phyloP scores from a whole-genome alignment of 1,140 invertebrate species.

The Lasioglossum baleicum region DNA sequence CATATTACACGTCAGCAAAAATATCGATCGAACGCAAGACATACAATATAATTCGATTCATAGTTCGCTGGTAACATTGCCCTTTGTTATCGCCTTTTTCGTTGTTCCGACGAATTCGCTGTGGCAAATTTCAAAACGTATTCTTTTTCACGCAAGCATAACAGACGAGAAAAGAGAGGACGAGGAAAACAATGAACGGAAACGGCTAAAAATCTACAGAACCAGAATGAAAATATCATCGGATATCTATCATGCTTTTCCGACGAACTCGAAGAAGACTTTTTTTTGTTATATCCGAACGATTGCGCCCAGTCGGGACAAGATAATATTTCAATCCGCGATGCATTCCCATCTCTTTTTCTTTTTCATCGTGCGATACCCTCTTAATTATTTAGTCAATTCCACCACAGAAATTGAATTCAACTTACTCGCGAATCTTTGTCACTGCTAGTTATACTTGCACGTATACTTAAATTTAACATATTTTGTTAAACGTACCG shows the following conservation, averaged over 20 bases:
- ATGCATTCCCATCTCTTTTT: background rate
- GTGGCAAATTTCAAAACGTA: background rate
- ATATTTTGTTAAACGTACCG: background rate
- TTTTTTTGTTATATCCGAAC: background rate
- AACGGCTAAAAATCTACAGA: background rate
- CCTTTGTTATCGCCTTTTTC: background rate
- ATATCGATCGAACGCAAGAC: too few species aligned
- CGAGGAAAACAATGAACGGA: background rate
- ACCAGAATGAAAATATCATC: background rate
- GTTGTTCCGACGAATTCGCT: background rate
- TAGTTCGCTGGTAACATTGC: too few species aligned
- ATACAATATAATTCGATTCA: too few species aligned
- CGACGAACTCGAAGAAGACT: too few species aligned
- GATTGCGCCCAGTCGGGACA: too few species aligned
- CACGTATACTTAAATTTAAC: background rate
- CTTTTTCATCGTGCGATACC: background rate
- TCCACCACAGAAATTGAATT: constrained; percentile 23
- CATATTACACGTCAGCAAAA: too few species aligned
- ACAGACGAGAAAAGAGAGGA: background rate
- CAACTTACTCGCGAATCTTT: constrained; percentile 6
- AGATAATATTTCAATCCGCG: background rate
- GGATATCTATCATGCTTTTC: too few species aligned
- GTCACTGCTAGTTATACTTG: constrained; percentile 10
- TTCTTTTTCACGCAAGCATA: background rate
- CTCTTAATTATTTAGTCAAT: constrained; percentile 26